Evolutionary conservation across 2,113 vertebrate species (phyloP).

Genomic region (Epinephelus lanceolatus): DNA sequence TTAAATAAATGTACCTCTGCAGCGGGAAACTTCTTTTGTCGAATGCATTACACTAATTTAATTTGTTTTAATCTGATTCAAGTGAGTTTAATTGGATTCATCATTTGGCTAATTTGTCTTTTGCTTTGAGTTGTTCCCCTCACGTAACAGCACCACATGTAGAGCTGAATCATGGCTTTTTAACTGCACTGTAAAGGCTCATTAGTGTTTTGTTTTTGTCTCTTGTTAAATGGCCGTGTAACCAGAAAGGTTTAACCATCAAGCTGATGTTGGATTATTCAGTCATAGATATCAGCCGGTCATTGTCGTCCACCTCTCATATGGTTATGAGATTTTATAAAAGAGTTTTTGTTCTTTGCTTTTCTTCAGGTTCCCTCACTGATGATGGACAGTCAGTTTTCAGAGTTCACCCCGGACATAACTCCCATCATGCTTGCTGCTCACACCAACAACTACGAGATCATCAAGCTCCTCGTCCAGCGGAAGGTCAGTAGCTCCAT

Average conservation of each 20-base stretch:
- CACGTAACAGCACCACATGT: background rate
- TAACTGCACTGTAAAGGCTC: background rate
- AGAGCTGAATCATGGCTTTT: background rate
- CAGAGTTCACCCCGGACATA: constrained; percentile 97
- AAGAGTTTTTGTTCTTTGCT: background rate
- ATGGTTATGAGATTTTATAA: background rate
- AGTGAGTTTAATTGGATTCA: constrained; percentile 26
- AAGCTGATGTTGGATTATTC: background rate
- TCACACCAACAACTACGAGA: constrained; percentile 99
- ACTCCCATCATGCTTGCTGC: constrained; percentile 99
- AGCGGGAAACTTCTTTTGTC: background rate
- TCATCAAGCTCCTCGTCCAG: constrained; percentile 97
- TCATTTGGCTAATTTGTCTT: constrained; percentile 10
- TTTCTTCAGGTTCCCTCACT: constrained; percentile 90
- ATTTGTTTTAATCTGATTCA: constrained; percentile 29
- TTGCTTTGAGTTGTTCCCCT: background rate
- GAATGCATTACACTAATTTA: constrained; percentile 5
- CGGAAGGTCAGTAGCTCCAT: constrained; percentile 81
- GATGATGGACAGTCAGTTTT: constrained; percentile 99
- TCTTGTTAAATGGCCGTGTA: background rate
- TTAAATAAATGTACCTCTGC: constrained; percentile 8
- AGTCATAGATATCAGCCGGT: background rate
- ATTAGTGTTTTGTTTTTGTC: background rate
- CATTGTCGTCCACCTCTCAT: too few species aligned
- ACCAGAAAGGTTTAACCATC: background rate